Base-by-base conservation (phyloP, 2,797 vertebrate species). In the Simalia tracyae region DNA sequence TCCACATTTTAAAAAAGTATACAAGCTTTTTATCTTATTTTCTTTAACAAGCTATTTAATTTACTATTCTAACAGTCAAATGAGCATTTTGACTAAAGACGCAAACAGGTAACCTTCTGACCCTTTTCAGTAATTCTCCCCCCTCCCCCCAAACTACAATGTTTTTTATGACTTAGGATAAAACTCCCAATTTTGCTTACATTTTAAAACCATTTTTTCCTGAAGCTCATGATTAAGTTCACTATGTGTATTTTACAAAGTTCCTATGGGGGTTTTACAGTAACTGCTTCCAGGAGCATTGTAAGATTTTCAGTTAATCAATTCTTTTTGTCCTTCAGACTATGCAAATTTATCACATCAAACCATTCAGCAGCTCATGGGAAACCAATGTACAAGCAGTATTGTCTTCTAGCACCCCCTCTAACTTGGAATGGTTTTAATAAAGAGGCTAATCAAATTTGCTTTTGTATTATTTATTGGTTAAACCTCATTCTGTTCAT, bases 271-370 rank as follows among this genome's bases (percentile, higher is more conserved):
- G 98, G 98, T 98, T 98, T 98, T 98, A 98, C 98, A 98, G 97
- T 98, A 97, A 97, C 97, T 98, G 97, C 97, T 97, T 98, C 97
- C 98, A 98, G 97, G 97, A 98, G 97, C 97, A 98, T 98, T 98
- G 98, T 98, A 98, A 97, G 97, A 97, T 97, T 98, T 99, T 99
- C 98, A 99, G 98, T 99, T 99, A 99, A 99, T 99, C 98, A 98
- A 98, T 97, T 98, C 98, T 99, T 99, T 99, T 99, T 98, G 98
- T 95, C 97, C 97, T 97, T 98, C 98, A 98, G 98, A 98, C 98
- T 99, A 99, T 99, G 99, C 98, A 99, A 99, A 99, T 99, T 97
- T 98, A 98, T 99, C 98, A 98, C 98, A 98, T 98, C 98, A 98
- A 98, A 98, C 98, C 98, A 98, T 98, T 98, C 98, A 98, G 94